These are phyloP conservation scores for Schizothorax lantsangensis DNA, from an alignment of 2,797 vertebrate species.

Conservation along the genomic window DNA sequence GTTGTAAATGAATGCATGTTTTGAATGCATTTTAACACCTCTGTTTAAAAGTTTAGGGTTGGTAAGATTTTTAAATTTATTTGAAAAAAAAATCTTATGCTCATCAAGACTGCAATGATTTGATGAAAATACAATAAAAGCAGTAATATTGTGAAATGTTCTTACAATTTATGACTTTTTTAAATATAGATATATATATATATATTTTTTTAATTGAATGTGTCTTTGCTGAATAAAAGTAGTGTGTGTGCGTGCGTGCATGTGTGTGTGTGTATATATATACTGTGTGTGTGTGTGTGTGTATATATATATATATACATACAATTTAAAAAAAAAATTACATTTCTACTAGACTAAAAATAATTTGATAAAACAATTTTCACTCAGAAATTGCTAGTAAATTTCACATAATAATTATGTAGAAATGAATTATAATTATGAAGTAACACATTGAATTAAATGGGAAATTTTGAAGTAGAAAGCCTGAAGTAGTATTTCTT, in stretches of 20 bases:
- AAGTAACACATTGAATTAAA: not conserved
- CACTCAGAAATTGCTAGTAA: not conserved
- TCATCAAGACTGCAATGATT: not conserved
- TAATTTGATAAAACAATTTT: not conserved
- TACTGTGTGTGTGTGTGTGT: too few relatives aligned
- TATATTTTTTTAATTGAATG: too few relatives aligned
- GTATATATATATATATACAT: too few relatives aligned
- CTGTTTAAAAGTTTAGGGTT: not conserved
- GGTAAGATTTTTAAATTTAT: not conserved
- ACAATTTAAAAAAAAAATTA: too few relatives aligned
- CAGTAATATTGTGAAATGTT: not conserved
- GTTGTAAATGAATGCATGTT: not conserved
- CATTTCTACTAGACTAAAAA: not conserved
- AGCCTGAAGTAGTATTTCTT: not conserved
- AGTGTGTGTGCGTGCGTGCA: too few relatives aligned
- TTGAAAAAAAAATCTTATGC: not conserved
- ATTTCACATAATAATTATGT: not conserved
- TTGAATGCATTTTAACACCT: not conserved
- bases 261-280: too few relatives aligned
- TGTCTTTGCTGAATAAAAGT: too few relatives aligned
- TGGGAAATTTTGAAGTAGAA: not conserved
- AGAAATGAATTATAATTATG: not conserved
- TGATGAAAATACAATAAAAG: not conserved
- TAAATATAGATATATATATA: not conserved
- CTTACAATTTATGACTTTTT: not conserved